Evolutionary conservation across 2,113 vertebrate genomes (phyloP).

Genomic region (Camarhynchus parvulus): DNA sequence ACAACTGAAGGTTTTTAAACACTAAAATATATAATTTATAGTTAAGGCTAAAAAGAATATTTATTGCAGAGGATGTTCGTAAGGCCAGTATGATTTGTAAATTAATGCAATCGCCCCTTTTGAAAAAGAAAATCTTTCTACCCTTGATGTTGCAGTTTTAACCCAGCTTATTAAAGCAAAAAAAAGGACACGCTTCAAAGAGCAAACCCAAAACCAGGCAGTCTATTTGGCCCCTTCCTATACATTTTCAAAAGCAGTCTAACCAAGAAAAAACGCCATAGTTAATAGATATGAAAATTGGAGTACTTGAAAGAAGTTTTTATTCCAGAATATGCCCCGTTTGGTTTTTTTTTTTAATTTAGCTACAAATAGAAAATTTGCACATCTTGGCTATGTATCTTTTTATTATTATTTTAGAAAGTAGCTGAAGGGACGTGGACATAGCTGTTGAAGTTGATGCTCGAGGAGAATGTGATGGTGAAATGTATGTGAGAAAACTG

Average conservation of each 20-base stretch:
- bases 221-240: slow-evolving; percentile 35
- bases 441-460: slow-evolving; percentile 74
- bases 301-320: slow-evolving; percentile 73
- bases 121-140: slow-evolving; percentile 33
- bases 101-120: slow-evolving; percentile 74
- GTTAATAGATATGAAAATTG: slow-evolving; percentile 68
- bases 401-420: slow-evolving; percentile 73
- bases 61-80: slow-evolving; percentile 84
- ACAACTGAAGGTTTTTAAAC: slow-evolving; percentile 82
- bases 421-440: slow-evolving; percentile 74
- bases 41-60: slow-evolving; percentile 87
- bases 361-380: slow-evolving; percentile 78
- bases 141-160: slow-evolving; percentile 57
- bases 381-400: slow-evolving; percentile 78
- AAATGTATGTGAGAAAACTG: slow-evolving; percentile 79
- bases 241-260: slow-evolving; percentile 42
- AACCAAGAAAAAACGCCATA: slow-evolving; percentile 63
- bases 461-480: slow-evolving; percentile 77
- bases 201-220: slow-evolving; percentile 35
- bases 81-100: slow-evolving; percentile 85
- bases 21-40: slow-evolving; percentile 89
- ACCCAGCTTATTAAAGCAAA: slow-evolving; percentile 45
- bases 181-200: slow-evolving; percentile 44
- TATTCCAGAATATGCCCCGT: slow-evolving; percentile 48
- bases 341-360: background rate